Conservation (phyloP, 2,113 vertebrate species). For the Pteronura brasiliensis region DNA sequence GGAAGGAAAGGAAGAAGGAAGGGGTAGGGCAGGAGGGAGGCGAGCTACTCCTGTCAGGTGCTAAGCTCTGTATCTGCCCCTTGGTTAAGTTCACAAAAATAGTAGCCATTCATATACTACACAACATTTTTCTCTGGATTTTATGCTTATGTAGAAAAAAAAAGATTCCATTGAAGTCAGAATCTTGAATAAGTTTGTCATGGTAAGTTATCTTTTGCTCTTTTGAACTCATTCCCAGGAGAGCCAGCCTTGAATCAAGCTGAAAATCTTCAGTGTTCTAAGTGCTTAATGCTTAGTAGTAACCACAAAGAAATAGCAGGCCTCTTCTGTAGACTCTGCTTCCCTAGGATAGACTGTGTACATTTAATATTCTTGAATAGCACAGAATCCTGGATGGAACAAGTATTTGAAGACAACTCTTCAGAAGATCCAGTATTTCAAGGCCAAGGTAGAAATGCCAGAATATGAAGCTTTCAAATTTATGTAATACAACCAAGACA, state of each 20-base stretch:
- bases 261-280: neutral
- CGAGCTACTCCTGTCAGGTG: neutral
- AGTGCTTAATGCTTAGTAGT: neutral
- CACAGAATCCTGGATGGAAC: neutral
- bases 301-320: neutral
- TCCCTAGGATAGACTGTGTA: neutral
- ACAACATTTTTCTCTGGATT: neutral
- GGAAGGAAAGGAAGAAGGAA: no score
- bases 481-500: neutral
- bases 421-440: neutral
- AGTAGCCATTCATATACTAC: neutral
- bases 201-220: neutral
- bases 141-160: slow-evolving; percentile 19
- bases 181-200: slow-evolving; percentile 4
- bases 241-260: neutral
- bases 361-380: neutral
- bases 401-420: neutral
- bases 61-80: neutral
- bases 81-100: neutral
- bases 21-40: neutral
- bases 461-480: neutral
- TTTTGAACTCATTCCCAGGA: neutral
- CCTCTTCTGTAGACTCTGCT: neutral
- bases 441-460: neutral
- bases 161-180: neutral